These are phyloP conservation scores for Laticauda laticaudata DNA, from an alignment of 2,113 vertebrate genomes.

Conservation along the genomic window DNA sequence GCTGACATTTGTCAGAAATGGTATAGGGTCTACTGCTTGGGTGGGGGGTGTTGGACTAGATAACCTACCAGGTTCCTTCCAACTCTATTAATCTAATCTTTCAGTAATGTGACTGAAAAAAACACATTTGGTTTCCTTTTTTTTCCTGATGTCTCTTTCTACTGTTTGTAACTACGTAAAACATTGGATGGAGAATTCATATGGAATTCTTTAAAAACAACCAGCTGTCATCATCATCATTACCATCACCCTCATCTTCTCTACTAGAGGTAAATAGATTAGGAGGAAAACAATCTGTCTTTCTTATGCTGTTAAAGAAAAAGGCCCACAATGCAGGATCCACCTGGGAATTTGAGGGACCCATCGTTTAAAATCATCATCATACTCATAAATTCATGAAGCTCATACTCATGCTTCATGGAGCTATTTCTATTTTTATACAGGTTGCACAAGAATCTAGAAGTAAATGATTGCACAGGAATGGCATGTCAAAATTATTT, in stretches of 20 bases:
- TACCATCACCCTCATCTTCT: background rate
- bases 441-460: background rate
- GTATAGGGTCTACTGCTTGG: no score
- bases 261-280: background rate
- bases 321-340: background rate
- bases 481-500: constrained; percentile 7
- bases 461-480: background rate
- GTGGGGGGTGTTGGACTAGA: no score
- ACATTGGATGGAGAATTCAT: background rate
- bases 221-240: background rate
- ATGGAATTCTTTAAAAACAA: background rate
- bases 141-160: background rate
- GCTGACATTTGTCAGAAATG: no score
- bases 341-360: background rate
- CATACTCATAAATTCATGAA: background rate
- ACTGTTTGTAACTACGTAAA: background rate
- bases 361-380: background rate
- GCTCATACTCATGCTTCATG: background rate
- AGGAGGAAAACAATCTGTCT: background rate
- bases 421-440: background rate
- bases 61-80: no score
- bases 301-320: background rate
- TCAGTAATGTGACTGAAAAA: background rate
- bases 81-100: background rate
- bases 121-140: background rate